A percentile compares a stretch with the other conserved stretches of the same genome.
These are phyloP conservation scores for Zosterops pallidus DNA, from an alignment of 2,113 vertebrate species.

Conservation along the genomic window DNA sequence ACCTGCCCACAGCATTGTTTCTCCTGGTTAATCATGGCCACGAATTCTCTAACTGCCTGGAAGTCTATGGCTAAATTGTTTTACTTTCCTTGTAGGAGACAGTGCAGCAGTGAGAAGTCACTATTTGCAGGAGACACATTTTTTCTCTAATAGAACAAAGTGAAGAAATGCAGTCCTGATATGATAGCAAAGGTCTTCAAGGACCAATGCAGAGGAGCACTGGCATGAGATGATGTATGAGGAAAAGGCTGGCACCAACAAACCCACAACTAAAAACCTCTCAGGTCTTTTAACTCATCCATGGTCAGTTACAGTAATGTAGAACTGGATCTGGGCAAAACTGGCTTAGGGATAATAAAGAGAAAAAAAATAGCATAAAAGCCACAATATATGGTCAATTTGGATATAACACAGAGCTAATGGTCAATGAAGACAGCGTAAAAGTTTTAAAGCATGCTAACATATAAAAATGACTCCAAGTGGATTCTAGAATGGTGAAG, in stretches of 20 bases:
- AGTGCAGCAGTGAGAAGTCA: not conserved
- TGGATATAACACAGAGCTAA: not conserved
- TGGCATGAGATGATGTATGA: not conserved
- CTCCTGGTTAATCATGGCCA: not conserved
- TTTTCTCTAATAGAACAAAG: not conserved
- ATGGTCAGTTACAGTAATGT: not conserved
- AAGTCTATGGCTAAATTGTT: not conserved
- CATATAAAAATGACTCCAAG: not conserved
- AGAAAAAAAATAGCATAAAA: not conserved
- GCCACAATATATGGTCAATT: not conserved
- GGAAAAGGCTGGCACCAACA: not conserved
- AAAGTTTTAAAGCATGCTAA: not conserved
- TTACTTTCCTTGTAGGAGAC: not conserved
- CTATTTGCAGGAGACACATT: not conserved
- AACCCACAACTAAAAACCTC: not conserved
- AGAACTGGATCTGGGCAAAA: not conserved
- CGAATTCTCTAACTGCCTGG: not conserved
- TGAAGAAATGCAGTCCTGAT: not conserved
- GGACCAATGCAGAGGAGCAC: fast-evolving
- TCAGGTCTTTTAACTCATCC: not conserved
- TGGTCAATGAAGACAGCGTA: not conserved
- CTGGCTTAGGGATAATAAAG: not conserved
- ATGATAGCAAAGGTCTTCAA: not conserved
- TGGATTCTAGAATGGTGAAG: not conserved
- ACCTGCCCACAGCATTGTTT: not conserved